Conservation (phyloP, 2,797 vertebrate species). For the Oryzias dopingdopingensis region DNA sequence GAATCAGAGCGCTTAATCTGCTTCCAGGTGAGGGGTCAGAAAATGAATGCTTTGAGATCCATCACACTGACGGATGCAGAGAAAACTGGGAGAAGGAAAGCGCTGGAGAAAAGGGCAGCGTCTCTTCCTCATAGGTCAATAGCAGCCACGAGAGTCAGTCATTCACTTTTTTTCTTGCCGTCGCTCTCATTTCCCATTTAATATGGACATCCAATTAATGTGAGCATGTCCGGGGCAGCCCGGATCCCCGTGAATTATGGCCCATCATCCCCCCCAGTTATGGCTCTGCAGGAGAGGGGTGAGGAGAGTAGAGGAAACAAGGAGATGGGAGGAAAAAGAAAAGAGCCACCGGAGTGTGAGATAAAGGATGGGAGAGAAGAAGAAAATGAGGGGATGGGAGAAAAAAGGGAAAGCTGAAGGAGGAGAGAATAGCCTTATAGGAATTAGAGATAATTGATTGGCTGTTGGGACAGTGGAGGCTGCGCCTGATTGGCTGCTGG, state of each 20-base stretch:
- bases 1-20: constrained; percentile 97
- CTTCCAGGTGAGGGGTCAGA: constrained; percentile 97
- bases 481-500: constrained; percentile 89
- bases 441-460: constrained; percentile 96
- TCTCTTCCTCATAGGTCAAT: constrained; percentile 99
- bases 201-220: constrained; percentile 99
- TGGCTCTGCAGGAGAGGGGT: constrained; percentile 38
- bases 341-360: neutral
- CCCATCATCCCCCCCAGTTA: constrained; percentile 83
- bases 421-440: constrained; percentile 66
- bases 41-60: constrained; percentile 99
- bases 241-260: constrained; percentile 95
- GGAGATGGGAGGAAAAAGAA: neutral
- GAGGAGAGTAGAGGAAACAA: constrained; percentile 16
- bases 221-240: constrained; percentile 83
- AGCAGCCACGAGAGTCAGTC: constrained; percentile 97
- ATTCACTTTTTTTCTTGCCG: constrained; percentile 88
- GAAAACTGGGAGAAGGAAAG: constrained; percentile 95
- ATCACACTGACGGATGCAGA: constrained; percentile 98
- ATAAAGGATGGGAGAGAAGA: neutral
- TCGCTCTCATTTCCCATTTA: constrained; percentile 93
- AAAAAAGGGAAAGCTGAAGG: neutral
- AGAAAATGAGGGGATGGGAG: constrained; percentile 1
- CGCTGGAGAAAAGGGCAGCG: constrained; percentile 93
- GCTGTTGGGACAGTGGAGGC: constrained; percentile 84